Evolutionary conservation across 2,797 vertebrate species (phyloP).

Genomic region (Melanitta fusca): DNA sequence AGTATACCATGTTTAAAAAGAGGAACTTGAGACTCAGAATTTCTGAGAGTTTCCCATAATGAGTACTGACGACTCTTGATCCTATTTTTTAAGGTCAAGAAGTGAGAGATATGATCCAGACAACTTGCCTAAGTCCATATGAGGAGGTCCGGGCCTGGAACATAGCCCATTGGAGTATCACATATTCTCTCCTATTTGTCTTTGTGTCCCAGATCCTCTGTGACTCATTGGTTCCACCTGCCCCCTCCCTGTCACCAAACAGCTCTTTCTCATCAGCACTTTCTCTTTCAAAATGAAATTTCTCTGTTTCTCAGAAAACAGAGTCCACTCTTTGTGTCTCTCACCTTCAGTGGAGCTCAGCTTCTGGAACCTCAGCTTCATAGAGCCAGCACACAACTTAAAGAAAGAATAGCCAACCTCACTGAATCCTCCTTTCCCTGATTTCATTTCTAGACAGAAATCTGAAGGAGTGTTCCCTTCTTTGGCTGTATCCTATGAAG

Average conservation of each 20-base stretch:
- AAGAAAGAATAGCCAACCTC: background rate
- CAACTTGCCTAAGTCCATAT: background rate
- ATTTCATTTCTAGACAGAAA: background rate
- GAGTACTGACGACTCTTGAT: background rate
- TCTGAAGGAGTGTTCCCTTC: background rate
- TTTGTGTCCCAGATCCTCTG: background rate
- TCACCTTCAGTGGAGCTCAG: background rate
- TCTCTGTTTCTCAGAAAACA: background rate
- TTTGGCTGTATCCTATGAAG: background rate
- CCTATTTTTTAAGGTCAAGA: background rate
- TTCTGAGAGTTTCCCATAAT: background rate
- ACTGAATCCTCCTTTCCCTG: background rate
- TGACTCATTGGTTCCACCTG: conserved; percentile 26
- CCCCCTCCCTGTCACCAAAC: background rate
- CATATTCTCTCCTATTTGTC: background rate
- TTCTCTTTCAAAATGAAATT: background rate
- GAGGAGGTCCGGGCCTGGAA: background rate
- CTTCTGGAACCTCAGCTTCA: background rate
- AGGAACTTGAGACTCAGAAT: background rate
- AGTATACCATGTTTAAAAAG: accelerated
- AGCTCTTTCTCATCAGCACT: background rate
- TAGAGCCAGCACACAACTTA: background rate
- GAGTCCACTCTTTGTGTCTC: background rate
- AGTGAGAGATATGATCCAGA: background rate
- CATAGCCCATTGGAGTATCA: background rate